Evolutionary conservation across 2,113 vertebrate genomes (phyloP).

Genomic region (Pseudois nayaur): DNA sequence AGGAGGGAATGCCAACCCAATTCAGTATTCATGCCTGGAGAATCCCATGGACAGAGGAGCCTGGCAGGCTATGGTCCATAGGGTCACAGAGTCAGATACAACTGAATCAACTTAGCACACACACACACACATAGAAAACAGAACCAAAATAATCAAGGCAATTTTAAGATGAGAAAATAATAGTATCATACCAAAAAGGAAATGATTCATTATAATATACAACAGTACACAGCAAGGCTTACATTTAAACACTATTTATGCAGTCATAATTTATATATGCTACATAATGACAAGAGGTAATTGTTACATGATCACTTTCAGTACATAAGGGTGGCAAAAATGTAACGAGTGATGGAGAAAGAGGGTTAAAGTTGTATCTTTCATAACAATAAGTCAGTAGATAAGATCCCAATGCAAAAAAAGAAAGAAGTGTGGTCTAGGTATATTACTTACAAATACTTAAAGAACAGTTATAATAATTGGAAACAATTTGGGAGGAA

Average conservation of each 20-base stretch:
- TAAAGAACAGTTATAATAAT: not conserved
- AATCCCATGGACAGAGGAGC: not conserved
- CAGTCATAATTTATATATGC: not conserved
- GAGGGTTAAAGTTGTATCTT: not conserved
- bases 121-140: not conserved
- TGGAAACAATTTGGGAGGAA: not conserved
- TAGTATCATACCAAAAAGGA: not conserved
- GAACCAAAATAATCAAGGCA: not conserved
- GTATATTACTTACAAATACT: not conserved
- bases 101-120: not conserved
- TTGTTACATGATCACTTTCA: not conserved
- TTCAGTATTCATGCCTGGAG: not conserved
- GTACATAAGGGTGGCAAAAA: not conserved
- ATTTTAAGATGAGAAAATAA: not conserved
- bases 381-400: not conserved
- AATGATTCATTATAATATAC: too few species aligned
- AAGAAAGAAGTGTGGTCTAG: not conserved
- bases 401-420: not conserved
- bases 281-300: not conserved
- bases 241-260: not conserved
- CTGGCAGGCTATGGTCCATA: not conserved
- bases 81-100: not conserved
- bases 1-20: not conserved
- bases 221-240: not conserved
- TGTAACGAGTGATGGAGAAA: not conserved